Conservation (phyloP, 2,113 vertebrate genomes). For the Rhizomys pruinosus region DNA sequence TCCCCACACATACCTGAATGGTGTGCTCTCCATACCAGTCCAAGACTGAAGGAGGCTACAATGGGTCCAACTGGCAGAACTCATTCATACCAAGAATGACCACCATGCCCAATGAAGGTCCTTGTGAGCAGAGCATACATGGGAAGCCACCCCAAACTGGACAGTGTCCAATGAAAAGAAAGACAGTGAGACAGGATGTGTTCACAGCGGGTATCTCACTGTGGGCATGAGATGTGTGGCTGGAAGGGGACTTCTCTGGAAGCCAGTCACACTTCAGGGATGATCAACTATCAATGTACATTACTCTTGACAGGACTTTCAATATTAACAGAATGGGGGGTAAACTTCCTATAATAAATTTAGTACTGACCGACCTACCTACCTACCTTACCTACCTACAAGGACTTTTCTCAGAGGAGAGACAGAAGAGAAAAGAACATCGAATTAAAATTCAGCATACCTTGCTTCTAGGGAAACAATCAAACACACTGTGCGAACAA, state of each 20-base stretch:
- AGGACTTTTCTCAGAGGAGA: not conserved
- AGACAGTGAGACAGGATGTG: no score
- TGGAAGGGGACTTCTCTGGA: accelerated
- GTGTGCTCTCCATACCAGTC: no score
- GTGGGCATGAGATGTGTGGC: not conserved
- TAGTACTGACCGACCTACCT: not conserved
- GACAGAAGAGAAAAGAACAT: not conserved
- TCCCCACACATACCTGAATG: accelerated
- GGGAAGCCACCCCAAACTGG: accelerated
- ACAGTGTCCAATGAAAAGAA: not conserved
- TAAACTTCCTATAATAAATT: not conserved
- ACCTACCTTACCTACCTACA: not conserved
- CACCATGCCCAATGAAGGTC: no score
- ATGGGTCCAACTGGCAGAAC: accelerated
- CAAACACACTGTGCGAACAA: slow-evolving; percentile 23
- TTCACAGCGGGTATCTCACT: accelerated
- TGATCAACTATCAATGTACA: not conserved
- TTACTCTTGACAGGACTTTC: not conserved
- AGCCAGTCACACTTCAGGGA: not conserved
- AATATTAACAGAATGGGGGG: not conserved
- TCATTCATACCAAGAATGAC: not conserved
- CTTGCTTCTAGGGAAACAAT: not conserved
- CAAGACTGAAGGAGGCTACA: not conserved
- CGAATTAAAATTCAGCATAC: not conserved
- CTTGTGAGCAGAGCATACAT: accelerated